Evolutionary conservation across 1,140 invertebrate genomes (phyloP), one percentile per base, ranked within the genome.

Genomic region (Drosophila guanche): DNA sequence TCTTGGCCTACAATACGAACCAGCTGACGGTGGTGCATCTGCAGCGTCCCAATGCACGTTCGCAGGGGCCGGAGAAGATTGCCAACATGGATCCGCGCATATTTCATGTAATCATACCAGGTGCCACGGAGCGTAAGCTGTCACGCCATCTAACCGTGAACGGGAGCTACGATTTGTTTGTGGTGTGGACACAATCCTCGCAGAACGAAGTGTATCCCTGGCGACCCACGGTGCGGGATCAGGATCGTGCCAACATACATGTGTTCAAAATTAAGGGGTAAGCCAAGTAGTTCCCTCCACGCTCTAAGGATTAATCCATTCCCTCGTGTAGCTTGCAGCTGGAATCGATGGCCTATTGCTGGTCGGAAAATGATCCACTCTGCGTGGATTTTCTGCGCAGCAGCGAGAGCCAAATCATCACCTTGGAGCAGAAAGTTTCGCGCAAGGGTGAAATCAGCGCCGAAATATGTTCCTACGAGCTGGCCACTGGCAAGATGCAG

Each of bases 161-260:
- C 91, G 92, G 92, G 12, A 93, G 93, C 61, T 93, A 93, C 46
- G 94, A 95, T 89, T 89, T 95, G 90, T 79, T 93, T 45, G 91
- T 91, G 2, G 93, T 96, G 54, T 97, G 96, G 96, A 96, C 95
- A 92, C 94, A 95, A 89, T 94, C 94, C 48, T 94, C 94, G 8
- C 94, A 94, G 90, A 95, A 96, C 88, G 95, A 97, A 91, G 95
- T 96, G 10, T 96, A 95, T 91, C 96, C 96, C 7, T 97, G 96
- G 96, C 95, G 95, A 91, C 96, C 96, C 27, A 92, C 95, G 57
- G 93, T 95, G 20, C 95, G 95, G 90, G 96, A 97, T 89, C 94
- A 95, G 76, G 95, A 97, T 91, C 93, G 95, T 75, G 95, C 96
- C 33, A 97, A 97, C 92, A 93, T 97, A 57, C 95, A 96, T 91